Percentiles rank a stretch among this genome's conserved stretches.
These are phyloP conservation scores for Spheniscus humboldti DNA, from an alignment of 2,797 vertebrate species.

Conservation along the genomic window DNA sequence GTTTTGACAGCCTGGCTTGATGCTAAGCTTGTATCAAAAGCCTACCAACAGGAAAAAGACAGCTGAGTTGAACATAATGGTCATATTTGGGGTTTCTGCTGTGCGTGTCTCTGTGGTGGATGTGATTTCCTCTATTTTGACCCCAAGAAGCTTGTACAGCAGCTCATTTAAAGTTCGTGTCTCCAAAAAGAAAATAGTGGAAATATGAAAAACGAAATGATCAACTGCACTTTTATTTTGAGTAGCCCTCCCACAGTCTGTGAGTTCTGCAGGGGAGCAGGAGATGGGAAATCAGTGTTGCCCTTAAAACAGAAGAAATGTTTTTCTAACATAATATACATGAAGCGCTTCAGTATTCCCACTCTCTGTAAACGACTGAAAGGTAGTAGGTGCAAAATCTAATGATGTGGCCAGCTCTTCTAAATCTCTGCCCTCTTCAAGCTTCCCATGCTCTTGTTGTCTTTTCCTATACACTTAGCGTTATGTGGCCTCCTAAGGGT, in stretches of 20 bases:
- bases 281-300: neutral
- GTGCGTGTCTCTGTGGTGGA: constrained; percentile 32
- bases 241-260: neutral
- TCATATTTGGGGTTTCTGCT: constrained; percentile 27
- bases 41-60: constrained; percentile 34
- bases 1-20: constrained; percentile 49
- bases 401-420: neutral
- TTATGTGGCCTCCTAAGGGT: neutral
- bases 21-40: constrained; percentile 45
- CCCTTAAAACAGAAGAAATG: constrained; percentile 4
- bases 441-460: neutral
- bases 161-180: constrained; percentile 53
- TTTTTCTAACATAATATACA: neutral
- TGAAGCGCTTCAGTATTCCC: neutral
- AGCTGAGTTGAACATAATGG: constrained; percentile 52
- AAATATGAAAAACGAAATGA: neutral
- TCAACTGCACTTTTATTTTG: neutral
- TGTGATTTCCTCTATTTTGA: constrained; percentile 50
- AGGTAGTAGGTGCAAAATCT: neutral
- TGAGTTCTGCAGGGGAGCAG: neutral
- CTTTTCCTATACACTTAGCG: neutral
- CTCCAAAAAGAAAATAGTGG: constrained; percentile 27
- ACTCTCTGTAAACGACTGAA: neutral
- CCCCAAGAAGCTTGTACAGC: constrained; percentile 45
- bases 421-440: neutral